A percentile compares a stretch with the other conserved stretches of the same genome.
phyloP scores from a whole-genome alignment of 1,140 invertebrate species.

The Caenorhabditis remanei region DNA sequence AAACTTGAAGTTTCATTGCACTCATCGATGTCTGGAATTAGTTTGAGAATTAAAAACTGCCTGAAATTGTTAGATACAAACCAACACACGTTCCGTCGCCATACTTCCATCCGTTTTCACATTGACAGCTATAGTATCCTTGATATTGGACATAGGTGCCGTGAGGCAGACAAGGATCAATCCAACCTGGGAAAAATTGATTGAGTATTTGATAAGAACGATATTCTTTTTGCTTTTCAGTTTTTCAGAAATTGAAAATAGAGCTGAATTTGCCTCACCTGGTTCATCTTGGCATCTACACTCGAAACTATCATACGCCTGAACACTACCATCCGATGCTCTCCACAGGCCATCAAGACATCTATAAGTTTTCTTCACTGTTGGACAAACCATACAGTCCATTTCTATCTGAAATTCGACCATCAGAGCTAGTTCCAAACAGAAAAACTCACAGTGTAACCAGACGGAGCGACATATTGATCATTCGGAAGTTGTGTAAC shows the following conservation, averaged over 20 bases:
- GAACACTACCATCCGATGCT: background rate
- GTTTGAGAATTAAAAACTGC: background rate
- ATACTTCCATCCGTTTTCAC: background rate
- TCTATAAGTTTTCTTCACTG: background rate
- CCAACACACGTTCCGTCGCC: background rate
- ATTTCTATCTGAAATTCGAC: constrained; percentile 6
- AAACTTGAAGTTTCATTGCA: constrained; percentile 6
- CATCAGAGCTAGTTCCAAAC: background rate
- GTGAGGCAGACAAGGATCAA: background rate
- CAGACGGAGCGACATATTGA: background rate
- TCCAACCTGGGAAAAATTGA: background rate
- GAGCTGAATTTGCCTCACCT: background rate
- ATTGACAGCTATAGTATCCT: background rate
- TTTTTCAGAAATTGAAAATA: too few species aligned
- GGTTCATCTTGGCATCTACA: background rate
- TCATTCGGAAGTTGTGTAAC: background rate
- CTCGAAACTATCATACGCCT: background rate
- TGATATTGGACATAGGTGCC: background rate
- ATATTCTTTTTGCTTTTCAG: too few species aligned
- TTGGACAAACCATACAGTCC: background rate
- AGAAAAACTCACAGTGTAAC: background rate
- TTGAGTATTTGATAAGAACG: background rate
- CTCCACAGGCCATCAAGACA: constrained; percentile 6
- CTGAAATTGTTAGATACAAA: background rate
- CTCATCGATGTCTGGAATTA: constrained; percentile 8